Conservation (phyloP, 2,888 invertebrate species). For the Xanthostigma xanthostigma region DNA sequence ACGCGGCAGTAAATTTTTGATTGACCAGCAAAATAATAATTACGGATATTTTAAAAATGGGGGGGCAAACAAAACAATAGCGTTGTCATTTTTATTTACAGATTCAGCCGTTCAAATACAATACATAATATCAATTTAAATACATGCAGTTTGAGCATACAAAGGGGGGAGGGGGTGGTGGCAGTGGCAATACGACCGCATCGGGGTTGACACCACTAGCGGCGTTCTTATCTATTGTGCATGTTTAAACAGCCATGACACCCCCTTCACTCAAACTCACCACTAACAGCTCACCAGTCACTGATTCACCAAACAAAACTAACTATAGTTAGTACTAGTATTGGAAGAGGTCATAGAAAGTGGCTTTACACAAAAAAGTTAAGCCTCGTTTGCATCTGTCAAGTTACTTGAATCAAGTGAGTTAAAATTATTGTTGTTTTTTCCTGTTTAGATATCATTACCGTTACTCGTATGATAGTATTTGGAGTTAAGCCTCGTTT, state of each 20-base stretch:
- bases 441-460: no score
- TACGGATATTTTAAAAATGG: background rate
- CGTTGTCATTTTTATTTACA: background rate
- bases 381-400: no score
- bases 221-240: conserved; percentile 2
- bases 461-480: no score
- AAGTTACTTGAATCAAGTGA: no score
- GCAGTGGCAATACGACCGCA: background rate
- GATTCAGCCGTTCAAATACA: background rate
- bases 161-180: conserved; percentile 6
- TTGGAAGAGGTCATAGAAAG: no score
- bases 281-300: no score
- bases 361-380: no score
- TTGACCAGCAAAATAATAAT: conserved; percentile 2
- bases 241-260: conserved; percentile 5
- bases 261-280: background rate
- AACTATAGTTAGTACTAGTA: no score
- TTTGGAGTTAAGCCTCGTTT: no score
- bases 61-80: background rate
- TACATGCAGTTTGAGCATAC: conserved; percentile 5
- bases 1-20: background rate
- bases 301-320: no score
- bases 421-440: no score
- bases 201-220: no score
- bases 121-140: conserved; percentile 12